Base-by-base conservation (phyloP, 2,888 invertebrate genomes). In the Euphydryas editha region DNA sequence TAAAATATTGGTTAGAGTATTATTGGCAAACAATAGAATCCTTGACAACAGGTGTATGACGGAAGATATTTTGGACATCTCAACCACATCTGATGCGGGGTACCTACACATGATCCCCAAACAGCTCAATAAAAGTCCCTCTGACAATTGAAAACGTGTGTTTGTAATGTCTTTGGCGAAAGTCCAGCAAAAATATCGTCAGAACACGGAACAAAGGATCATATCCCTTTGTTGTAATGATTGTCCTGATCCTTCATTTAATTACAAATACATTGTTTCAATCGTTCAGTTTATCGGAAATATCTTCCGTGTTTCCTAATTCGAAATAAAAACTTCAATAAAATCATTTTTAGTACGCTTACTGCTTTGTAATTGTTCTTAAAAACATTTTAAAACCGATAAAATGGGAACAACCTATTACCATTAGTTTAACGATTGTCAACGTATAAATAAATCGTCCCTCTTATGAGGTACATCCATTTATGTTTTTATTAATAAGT, bases 121-220 rank as follows among this genome's bases (percentile, higher is more conserved):
- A 58, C 57, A 51, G 57, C 61, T 44, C 70, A 68, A 70, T 70
- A 70, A 70, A 70, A 62, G 62, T 57, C 51, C 55, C n/a, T 44
- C 55, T 42, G 59, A 65, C 65, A 59, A 65, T 62, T 59, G 59
- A 56, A 49, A 51, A 24, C 51, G 46, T 57, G 36, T 39, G 42
- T 20, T 62, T 42, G 18, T 54, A 44, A 42, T 46, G 60, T 17
- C 39, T 55, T 62, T 70, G 66, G 66, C 47, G 18, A 21, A 13
- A 2, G 11, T 57, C 66, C 66, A 57, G 60, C 61, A 61, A 61
- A 61, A 61, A 61, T 51, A 61, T 17, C 55, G 58, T 20, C 24
- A 20, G 17, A 17, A 17, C 20, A 21, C 36, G n/a, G 17, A 58
- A 66, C 66, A 66, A 66, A 66, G 66, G 54, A 58, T 30, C 4